Conservation (phyloP, 2,113 vertebrate genomes). For the Gavia stellata region DNA sequence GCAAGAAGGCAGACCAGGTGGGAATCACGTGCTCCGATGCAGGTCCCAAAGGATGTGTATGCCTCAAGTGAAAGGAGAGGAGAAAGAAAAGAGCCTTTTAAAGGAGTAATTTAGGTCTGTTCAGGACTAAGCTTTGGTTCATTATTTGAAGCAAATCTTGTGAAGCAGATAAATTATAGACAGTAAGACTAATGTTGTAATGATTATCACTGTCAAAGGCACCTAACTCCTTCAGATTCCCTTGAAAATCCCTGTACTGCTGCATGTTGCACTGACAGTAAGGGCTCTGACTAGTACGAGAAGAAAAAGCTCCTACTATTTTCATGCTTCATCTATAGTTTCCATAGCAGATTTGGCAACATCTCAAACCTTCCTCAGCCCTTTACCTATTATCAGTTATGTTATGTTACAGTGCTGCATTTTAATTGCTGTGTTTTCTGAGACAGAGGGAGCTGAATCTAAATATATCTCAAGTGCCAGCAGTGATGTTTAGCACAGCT, state of each 20-base stretch:
- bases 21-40: not conserved
- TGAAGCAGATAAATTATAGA: not conserved
- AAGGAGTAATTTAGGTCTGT: not conserved
- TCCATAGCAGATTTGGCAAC: slow-evolving; percentile 43
- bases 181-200: not conserved
- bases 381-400: slow-evolving; percentile 41
- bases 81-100: not conserved
- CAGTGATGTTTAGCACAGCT: slow-evolving; percentile 65
- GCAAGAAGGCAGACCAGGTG: not conserved
- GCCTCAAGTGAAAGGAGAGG: not conserved
- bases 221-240: not conserved
- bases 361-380: slow-evolving; percentile 9
- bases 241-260: not conserved
- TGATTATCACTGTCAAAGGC: not conserved
- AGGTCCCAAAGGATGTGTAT: not conserved
- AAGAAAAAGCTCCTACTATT: not conserved
- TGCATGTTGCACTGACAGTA: not conserved
- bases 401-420: slow-evolving; percentile 55
- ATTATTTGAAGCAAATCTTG: not conserved
- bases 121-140: not conserved
- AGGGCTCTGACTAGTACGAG: not conserved
- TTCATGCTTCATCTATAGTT: slow-evolving; percentile 2
- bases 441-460: slow-evolving; percentile 67
- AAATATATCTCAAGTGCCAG: slow-evolving; percentile 65
- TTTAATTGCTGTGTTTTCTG: slow-evolving; percentile 69